phyloP scores from a whole-genome alignment of 2,797 vertebrate species.

The Protonibea diacanthus region DNA sequence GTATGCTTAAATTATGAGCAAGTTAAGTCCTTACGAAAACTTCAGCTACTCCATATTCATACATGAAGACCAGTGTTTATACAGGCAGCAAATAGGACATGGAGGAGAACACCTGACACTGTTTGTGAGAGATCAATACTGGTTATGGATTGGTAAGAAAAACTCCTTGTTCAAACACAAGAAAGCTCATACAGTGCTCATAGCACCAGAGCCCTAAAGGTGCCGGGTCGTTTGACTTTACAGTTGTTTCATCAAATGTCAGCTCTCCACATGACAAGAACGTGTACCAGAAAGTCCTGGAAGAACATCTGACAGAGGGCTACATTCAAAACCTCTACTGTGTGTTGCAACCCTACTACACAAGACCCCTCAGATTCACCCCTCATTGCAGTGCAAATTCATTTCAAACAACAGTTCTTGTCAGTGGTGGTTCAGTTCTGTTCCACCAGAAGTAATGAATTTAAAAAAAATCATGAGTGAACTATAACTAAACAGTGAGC shows the following conservation, averaged over 20 bases:
- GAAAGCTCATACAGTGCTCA: not conserved
- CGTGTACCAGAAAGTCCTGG: slow-evolving; percentile 3
- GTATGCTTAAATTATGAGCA: not conserved
- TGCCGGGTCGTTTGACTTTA: not conserved
- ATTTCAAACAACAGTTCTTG: not conserved
- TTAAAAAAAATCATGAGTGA: slow-evolving; percentile 18
- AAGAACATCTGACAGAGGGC: slow-evolving; percentile 19
- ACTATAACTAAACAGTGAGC: slow-evolving; percentile 17
- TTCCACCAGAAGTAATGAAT: slow-evolving; percentile 15
- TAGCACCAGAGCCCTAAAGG: not conserved
- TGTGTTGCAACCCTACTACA: not conserved
- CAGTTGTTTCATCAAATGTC: slow-evolving; percentile 7
- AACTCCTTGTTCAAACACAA: not conserved
- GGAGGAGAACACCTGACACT: not conserved
- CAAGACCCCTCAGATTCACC: slow-evolving; percentile 4
- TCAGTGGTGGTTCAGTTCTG: slow-evolving; percentile 6
- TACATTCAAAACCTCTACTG: slow-evolving; percentile 7
- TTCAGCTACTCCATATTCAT: not conserved
- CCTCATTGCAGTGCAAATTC: slow-evolving; percentile 2
- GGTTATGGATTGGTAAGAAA: not conserved
- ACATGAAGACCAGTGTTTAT: not conserved
- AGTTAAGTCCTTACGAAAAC: not conserved
- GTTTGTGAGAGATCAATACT: not conserved
- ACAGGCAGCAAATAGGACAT: not conserved
- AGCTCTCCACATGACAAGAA: not conserved